Conservation (phyloP, 2,113 vertebrate genomes). For the Toxostoma redivivum region DNA sequence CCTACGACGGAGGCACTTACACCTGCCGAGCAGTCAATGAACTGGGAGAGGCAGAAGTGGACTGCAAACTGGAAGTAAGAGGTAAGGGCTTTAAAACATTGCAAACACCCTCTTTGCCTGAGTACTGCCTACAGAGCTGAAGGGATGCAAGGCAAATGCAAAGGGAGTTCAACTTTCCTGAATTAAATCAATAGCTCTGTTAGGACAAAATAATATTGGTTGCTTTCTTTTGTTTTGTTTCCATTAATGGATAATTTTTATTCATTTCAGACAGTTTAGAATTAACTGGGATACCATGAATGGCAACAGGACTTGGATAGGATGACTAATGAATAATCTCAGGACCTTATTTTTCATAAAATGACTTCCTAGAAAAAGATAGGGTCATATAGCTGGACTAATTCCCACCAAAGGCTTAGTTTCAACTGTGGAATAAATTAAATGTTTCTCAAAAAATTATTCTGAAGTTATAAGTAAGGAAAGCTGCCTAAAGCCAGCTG, state of each 20-base stretch:
- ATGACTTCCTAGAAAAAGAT: background rate
- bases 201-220: background rate
- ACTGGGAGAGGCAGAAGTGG: conserved; percentile 90
- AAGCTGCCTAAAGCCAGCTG: background rate
- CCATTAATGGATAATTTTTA: background rate
- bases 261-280: background rate
- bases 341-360: background rate
- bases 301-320: background rate
- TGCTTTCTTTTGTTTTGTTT: background rate
- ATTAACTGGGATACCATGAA: background rate
- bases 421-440: background rate
- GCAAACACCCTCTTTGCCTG: background rate
- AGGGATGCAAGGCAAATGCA: background rate
- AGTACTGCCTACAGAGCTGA: background rate
- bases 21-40: conserved; percentile 89
- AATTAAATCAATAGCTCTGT: background rate
- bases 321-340: background rate
- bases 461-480: background rate
- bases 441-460: background rate
- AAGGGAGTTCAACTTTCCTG: background rate
- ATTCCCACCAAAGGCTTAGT: background rate
- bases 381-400: background rate
- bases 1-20: conserved; percentile 93
- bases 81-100: conserved; percentile 72
- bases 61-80: conserved; percentile 98